Evolutionary conservation across 2,113 vertebrate species (phyloP), one percentile per base, ranked within the genome.

Genomic region (Mustela nigripes): DNA sequence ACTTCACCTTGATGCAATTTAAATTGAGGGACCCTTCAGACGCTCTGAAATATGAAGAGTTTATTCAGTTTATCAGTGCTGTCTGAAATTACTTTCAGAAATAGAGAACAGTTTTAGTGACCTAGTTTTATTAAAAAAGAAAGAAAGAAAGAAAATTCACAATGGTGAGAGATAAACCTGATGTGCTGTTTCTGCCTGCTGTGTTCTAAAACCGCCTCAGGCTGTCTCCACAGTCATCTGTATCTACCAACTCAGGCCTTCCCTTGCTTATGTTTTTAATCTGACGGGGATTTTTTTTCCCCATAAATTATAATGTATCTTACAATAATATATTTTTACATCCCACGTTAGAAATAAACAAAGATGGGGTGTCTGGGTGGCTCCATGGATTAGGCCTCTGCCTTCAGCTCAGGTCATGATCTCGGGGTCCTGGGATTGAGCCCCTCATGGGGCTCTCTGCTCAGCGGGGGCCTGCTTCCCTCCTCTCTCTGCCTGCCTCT

Each of bases 61-160:
- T 97, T 98, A 94, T 45, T 95, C 24, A 76, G 89, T 96, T 99
- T 98, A 98, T 98, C 96, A 91, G 15, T 67, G 39, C 65, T 98
- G 88, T 97, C 97, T 58, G 0, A 98, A 98, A 98, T 98, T 98
- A 97, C 97, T 97, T 98, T 98, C 83, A 94, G 97, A 99, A 98
- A 98, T 42, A 98, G 50, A 98, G 92, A 96, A 91, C 85, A 95
- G 97, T 95, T 98, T 97, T 95, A 95, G 93, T 97, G 97, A 98
- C 97, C 97, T 96, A 74, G 0, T 67, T 85, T 85, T 94, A 89
- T 98, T 95, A 82, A 48, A 76, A 28, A 76, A 76, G 39, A 73
- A 63, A 63, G 62, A 11, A 65, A 65, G 28, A 33, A 67, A 67
- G 31, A 33, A 67, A 33, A 67, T 95, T 60, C 74, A 67, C 79